Evolutionary conservation across 2,113 vertebrate genomes (phyloP).

Genomic region (Dasyornis broadbenti): DNA sequence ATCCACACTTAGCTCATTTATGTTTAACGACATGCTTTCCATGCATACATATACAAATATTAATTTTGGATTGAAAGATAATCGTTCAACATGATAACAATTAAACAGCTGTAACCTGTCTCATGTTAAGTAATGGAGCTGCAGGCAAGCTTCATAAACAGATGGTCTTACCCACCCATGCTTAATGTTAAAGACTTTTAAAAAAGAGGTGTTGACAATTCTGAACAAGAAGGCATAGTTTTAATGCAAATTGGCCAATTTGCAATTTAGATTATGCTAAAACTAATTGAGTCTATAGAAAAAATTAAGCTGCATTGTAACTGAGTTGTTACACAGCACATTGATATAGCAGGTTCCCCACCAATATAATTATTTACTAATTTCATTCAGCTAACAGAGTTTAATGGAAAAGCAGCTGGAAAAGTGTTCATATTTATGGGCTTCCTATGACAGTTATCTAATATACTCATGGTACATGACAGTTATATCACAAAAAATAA

Average conservation of each 20-base stretch:
- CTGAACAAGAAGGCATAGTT: constrained; percentile 72
- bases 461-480: constrained; percentile 53
- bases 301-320: constrained; percentile 66
- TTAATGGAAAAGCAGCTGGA: constrained; percentile 75
- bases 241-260: constrained; percentile 73
- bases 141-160: constrained; percentile 68
- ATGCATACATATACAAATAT: constrained; percentile 71
- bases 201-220: constrained; percentile 79
- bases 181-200: constrained; percentile 73
- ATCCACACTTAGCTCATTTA: constrained; percentile 68
- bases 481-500: constrained; percentile 52
- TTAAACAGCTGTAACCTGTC: constrained; percentile 80
- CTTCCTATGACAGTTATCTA: constrained; percentile 61
- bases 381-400: constrained; percentile 67
- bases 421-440: constrained; percentile 68
- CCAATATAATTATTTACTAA: constrained; percentile 78
- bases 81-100: constrained; percentile 70
- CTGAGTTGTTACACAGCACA: constrained; percentile 52
- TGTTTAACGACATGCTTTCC: constrained; percentile 68
- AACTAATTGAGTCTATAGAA: constrained; percentile 69
- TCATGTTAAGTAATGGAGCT: constrained; percentile 69
- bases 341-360: constrained; percentile 59
- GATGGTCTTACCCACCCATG: constrained; percentile 76
- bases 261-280: constrained; percentile 74
- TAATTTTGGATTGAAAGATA: constrained; percentile 72